Conservation (phyloP, 2,888 invertebrate species). For the Dryobotodes eremita region DNA sequence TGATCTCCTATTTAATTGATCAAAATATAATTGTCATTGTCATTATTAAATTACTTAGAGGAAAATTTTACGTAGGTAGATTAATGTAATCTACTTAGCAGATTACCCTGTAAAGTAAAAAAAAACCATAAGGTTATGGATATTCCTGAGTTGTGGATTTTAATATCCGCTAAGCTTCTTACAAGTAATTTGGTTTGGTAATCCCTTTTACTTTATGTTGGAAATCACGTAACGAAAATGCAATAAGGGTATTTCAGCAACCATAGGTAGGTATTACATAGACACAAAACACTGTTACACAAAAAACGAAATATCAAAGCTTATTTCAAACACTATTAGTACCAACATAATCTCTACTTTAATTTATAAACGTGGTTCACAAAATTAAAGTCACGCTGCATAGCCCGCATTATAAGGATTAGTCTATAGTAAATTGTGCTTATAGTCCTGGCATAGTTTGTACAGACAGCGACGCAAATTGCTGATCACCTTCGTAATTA, state of each 20-base stretch:
- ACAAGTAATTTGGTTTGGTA: conserved; percentile 6
- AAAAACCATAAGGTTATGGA: background rate
- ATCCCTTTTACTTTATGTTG: background rate
- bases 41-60: too few relatives aligned
- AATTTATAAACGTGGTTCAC: conserved; percentile 12
- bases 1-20: too few relatives aligned
- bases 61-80: background rate
- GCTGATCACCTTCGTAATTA: too few relatives aligned
- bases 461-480: background rate
- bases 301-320: background rate
- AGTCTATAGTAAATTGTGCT: conserved; percentile 69
- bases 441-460: background rate
- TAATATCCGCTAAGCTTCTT: conserved; percentile 23
- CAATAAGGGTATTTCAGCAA: background rate
- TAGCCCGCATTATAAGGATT: conserved; percentile 33
- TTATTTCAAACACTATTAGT: background rate
- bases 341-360: conserved; percentile 19
- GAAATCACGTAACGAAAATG: background rate
- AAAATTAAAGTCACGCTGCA: conserved; percentile 30
- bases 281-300: background rate
- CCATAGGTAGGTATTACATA: background rate
- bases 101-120: background rate
- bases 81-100: conserved; percentile 2
- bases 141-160: background rate
- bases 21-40: too few relatives aligned